Base-by-base conservation (phyloP, 2,888 invertebrate species). In the Hypolimnas misippus region DNA sequence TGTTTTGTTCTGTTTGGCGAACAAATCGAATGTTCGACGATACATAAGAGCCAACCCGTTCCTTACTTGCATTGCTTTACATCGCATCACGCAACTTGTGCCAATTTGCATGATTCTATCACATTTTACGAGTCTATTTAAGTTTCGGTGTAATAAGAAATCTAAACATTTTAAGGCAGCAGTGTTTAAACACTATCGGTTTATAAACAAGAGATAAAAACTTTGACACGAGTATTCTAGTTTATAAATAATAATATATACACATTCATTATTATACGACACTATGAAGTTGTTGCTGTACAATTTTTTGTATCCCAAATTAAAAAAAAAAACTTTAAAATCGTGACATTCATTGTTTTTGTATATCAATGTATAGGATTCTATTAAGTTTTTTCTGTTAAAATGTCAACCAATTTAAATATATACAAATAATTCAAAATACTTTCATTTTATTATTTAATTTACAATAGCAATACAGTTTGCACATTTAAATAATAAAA, bases 61-160 rank as follows among this genome's bases (percentile, higher is more conserved):
- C 51, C 40, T 46, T 54, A 62, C 53, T 52, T 53, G 31, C 29
- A 55, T 66, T 52, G 64, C 42, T 49, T 59, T 65, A 46, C 52
- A 62, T 63, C 64, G 66, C 66, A 66, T 66, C 71, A 66, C 65
- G 63, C 57, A 68, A 66, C 67, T 64, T 65, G 65, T 71, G 69
- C 69, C 68, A 73, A 68, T 67, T 69, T 63, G 55, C 66, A 58
- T 61, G 62, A 66, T 59, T 56, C 59, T 59, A 42, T 53, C 44
- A 63, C 58, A 50, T 59, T 59, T 50, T 49, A 40, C 49, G 38
- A 29, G 14, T 42, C 25, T 44, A 46, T 38, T 46, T 58, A n/a
- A 42, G 19, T 52, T 44, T 42, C 19, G 10, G 29, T 42, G 17
- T 12, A 40, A 29, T 19, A 31, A 10, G 31, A 52, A 52, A 52